A percentile compares a stretch with the other conserved stretches of the same genome.
These are phyloP conservation scores for Aix galericulata DNA, from an alignment of 2,113 vertebrate genomes.

Conservation along the genomic window DNA sequence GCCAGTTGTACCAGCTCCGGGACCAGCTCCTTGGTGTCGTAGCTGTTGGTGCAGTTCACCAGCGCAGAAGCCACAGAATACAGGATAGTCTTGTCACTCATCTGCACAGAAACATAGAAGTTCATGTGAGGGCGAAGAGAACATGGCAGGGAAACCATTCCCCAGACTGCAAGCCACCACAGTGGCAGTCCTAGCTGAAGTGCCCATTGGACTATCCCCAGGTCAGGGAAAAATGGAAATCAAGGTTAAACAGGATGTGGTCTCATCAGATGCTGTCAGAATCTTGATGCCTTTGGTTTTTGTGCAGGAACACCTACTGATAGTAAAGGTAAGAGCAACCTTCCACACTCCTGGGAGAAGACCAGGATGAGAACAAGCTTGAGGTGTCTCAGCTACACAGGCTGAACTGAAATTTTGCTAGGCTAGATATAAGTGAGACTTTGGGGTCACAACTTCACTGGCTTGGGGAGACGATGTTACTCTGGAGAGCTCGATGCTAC, in stretches of 20 bases:
- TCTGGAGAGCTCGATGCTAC: background rate
- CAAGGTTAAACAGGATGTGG: background rate
- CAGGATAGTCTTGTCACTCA: conserved; percentile 92
- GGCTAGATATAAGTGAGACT: background rate
- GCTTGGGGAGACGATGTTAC: background rate
- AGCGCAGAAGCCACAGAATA: conserved; percentile 91
- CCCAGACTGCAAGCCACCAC: background rate
- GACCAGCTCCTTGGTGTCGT: conserved; percentile 94
- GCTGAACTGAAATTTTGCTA: background rate
- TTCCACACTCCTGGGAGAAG: background rate
- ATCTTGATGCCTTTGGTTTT: background rate
- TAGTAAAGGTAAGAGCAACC: background rate
- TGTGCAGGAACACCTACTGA: background rate
- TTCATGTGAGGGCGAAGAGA: background rate
- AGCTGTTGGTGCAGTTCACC: conserved; percentile 96
- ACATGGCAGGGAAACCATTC: background rate
- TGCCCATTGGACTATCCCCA: background rate
- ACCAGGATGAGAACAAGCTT: background rate
- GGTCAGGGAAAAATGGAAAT: background rate
- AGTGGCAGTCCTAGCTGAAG: background rate
- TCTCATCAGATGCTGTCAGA: background rate
- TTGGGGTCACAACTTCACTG: background rate
- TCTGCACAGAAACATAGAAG: conserved; percentile 71
- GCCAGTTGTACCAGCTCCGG: conserved; percentile 96
- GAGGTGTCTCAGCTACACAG: background rate